These are phyloP conservation scores for Meloidogyne hapla DNA, from an alignment of 1,140 invertebrate genomes.

Conservation along the genomic window DNA sequence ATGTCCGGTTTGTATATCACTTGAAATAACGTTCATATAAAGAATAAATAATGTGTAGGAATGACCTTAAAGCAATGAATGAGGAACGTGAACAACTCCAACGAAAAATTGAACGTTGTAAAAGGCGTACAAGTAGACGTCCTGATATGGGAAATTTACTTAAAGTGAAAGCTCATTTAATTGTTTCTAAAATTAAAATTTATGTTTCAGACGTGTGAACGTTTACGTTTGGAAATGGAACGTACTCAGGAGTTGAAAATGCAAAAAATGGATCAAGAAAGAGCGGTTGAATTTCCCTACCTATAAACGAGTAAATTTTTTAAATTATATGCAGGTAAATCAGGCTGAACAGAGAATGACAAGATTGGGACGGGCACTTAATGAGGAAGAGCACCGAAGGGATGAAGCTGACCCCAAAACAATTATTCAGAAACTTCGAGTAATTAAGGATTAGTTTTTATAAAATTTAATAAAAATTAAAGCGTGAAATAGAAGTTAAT, in stretches of 20 bases:
- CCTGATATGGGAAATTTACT: conserved; percentile 41
- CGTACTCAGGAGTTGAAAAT: conserved; percentile 39
- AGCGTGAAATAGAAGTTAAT: conserved; percentile 48
- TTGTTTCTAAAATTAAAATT: not conserved
- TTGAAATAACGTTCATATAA: no score
- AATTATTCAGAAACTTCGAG: conserved; percentile 47
- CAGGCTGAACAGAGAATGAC: conserved; percentile 42
- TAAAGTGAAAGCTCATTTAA: not conserved
- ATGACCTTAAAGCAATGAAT: conserved; percentile 52
- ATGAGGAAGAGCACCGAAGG: conserved; percentile 38
- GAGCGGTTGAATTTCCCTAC: conserved; percentile 33
- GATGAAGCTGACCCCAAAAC: conserved; percentile 38
- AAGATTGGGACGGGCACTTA: conserved; percentile 33
- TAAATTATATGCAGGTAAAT: not conserved
- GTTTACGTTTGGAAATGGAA: conserved; percentile 39
- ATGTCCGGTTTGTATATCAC: conserved; percentile 30
- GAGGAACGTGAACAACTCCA: conserved; percentile 51
- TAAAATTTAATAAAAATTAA: not conserved
- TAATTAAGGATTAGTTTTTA: conserved; percentile 21
- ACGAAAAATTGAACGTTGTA: conserved; percentile 49
- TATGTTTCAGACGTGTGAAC: conserved; percentile 27
- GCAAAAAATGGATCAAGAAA: conserved; percentile 47
- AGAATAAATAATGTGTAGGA: not conserved
- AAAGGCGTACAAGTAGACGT: conserved; percentile 29
- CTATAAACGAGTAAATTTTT: no score